Evolutionary conservation across 2,888 invertebrate genomes (phyloP).

Genomic region (Oscheius sp.): DNA sequence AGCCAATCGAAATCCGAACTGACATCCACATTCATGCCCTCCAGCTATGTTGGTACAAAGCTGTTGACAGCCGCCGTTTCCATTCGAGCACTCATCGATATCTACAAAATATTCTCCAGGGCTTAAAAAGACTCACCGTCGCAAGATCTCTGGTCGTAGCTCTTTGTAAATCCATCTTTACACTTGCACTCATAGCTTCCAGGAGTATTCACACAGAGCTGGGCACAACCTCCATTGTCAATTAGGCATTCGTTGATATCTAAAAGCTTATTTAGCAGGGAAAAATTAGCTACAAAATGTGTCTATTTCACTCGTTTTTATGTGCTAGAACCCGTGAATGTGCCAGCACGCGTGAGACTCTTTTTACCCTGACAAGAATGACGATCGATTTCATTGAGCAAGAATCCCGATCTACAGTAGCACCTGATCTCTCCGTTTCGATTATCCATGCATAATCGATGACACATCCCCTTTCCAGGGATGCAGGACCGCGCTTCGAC

Average conservation of each 20-base stretch:
- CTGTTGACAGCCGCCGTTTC: conserved; percentile 84
- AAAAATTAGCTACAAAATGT: no score
- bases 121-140: conserved; percentile 46
- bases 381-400: conserved; percentile 39
- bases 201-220: conserved; percentile 84
- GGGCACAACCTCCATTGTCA: conserved; percentile 83
- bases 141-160: conserved; percentile 53
- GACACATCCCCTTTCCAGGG: conserved; percentile 49
- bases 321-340: no score
- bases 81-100: conserved; percentile 83
- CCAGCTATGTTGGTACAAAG: conserved; percentile 86
- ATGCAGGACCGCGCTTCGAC: conserved; percentile 51
- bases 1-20: conserved; percentile 82
- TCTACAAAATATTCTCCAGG: conserved; percentile 74
- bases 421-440: conserved; percentile 52
- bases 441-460: conserved; percentile 59
- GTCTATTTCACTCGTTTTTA: no score
- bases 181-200: conserved; percentile 84
- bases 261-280: no score
- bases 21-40: conserved; percentile 83
- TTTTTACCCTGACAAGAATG: conserved; percentile 40
- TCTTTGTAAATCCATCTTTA: conserved; percentile 77
- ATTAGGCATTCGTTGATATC: conserved; percentile 85
- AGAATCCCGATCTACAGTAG: conserved; percentile 53
- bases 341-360: neutral